phyloP scores from a whole-genome alignment of 1,140 invertebrate genomes.

The Bicyclus anynana region DNA sequence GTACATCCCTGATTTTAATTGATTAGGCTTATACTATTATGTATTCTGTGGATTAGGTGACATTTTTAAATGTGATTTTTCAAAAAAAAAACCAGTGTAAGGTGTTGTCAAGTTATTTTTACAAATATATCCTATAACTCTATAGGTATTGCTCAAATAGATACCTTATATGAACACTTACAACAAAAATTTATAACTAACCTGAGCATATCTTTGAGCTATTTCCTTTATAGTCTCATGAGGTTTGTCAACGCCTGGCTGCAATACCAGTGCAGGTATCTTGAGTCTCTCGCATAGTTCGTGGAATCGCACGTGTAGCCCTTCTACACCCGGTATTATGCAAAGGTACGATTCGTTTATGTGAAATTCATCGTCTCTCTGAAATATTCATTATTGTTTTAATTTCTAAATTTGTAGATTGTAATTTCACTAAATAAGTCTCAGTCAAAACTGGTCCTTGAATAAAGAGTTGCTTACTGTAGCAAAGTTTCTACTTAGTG shows the following conservation, averaged over 20 bases:
- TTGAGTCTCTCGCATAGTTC: slow-evolving; percentile 41
- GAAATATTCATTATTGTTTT: slow-evolving; percentile 17
- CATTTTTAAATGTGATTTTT: too few species aligned
- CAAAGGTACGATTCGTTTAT: slow-evolving; percentile 30
- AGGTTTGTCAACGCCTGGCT: slow-evolving; percentile 9
- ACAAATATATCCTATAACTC: too few species aligned
- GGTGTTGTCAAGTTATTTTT: too few species aligned
- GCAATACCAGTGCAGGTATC: slow-evolving; percentile 33
- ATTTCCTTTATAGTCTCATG: background rate
- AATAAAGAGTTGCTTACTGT: slow-evolving; percentile 28
- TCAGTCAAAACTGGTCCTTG: too few species aligned
- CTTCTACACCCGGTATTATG: slow-evolving; percentile 46
- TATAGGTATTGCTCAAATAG: too few species aligned
- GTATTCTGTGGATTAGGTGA: too few species aligned
- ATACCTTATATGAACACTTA: too few species aligned
- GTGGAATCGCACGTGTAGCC: slow-evolving; percentile 28
- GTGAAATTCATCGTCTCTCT: slow-evolving; percentile 41
- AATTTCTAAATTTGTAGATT: too few species aligned
- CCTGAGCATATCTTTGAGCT: slow-evolving; percentile 11
- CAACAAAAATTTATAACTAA: background rate
- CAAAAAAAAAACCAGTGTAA: too few species aligned
- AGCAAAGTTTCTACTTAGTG: slow-evolving; percentile 24
- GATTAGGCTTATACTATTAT: too few species aligned
- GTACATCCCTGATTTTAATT: too few species aligned
- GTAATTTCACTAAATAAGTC: too few species aligned